These are phyloP conservation scores for Lampropteryx suffumata DNA, from an alignment of 2,888 invertebrate species.

Conservation along the genomic window DNA sequence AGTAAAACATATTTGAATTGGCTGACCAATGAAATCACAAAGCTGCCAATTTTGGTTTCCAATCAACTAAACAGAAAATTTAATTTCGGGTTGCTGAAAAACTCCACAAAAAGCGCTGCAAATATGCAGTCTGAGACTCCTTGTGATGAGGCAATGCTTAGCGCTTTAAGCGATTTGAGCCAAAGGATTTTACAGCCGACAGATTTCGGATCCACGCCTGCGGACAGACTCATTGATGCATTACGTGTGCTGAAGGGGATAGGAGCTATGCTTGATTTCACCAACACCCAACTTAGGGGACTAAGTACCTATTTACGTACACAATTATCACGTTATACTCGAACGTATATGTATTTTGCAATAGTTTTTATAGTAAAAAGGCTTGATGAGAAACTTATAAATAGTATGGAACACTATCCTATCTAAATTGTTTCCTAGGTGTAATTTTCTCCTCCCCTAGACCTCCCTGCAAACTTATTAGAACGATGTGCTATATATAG, in stretches of 20 bases:
- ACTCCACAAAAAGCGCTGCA: slow-evolving; percentile 56
- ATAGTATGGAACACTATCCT: no score
- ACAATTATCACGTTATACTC: no score
- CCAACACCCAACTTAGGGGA: no score
- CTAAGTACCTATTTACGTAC: no score
- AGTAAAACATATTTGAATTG: slow-evolving; percentile 5
- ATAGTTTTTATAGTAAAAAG: no score
- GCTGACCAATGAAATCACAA: slow-evolving; percentile 9
- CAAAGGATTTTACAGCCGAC: slow-evolving; percentile 81
- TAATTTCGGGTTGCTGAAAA: slow-evolving; percentile 54
- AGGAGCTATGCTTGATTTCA: slow-evolving; percentile 22
- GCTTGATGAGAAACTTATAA: no score
- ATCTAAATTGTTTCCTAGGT: no score
- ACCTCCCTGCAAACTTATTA: no score
- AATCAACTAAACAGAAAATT: slow-evolving; percentile 42
- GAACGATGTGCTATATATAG: no score
- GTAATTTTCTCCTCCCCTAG: no score
- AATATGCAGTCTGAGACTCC: slow-evolving; percentile 39
- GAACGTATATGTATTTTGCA: no score
- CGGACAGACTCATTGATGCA: slow-evolving; percentile 57
- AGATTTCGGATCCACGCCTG: slow-evolving; percentile 71
- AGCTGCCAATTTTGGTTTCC: slow-evolving; percentile 24
- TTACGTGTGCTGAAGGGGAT: slow-evolving; percentile 44
- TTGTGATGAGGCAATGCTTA: slow-evolving; percentile 69
- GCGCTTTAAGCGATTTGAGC: slow-evolving; percentile 78